Conservation (phyloP, 2,797 vertebrate species). For the Tachyglossus aculeatus region DNA sequence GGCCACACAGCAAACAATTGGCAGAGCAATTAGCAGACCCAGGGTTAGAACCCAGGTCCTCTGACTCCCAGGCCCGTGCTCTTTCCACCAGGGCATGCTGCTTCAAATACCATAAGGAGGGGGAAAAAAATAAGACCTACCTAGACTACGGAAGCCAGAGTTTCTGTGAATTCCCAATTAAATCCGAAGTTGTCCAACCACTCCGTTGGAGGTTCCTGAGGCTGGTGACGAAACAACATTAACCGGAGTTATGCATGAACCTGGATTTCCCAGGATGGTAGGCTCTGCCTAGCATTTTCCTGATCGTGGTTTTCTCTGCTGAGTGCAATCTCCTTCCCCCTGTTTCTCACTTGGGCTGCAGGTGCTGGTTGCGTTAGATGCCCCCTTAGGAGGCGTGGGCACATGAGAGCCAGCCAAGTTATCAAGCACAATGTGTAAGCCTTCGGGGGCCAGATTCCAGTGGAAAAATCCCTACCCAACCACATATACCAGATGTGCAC, state of each 20-base stretch:
- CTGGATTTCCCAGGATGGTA: neutral
- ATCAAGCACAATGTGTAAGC: neutral
- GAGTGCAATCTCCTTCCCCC: neutral
- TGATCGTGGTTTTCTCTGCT: neutral
- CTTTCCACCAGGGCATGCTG: too few species aligned
- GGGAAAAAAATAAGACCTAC: too few species aligned
- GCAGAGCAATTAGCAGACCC: too few species aligned
- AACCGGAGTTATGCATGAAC: neutral
- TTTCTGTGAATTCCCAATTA: neutral
- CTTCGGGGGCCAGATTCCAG: neutral
- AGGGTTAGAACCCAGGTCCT: too few species aligned
- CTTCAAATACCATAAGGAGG: too few species aligned
- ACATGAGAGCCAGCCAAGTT: neutral
- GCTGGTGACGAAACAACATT: neutral
- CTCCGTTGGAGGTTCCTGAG: neutral
- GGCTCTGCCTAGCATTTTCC: neutral
- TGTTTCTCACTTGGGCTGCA: neutral
- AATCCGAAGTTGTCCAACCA: neutral
- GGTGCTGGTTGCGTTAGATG: neutral
- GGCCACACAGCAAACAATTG: too few species aligned
- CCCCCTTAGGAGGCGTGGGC: neutral
- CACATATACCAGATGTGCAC: conserved; percentile 8
- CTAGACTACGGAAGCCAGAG: too few species aligned
- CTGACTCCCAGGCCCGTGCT: too few species aligned
- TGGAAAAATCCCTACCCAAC: conserved; percentile 2